Evolutionary conservation across 2,888 invertebrate genomes (phyloP), one percentile per base, ranked within the genome.

Genomic region (Hydriomena furcata): DNA sequence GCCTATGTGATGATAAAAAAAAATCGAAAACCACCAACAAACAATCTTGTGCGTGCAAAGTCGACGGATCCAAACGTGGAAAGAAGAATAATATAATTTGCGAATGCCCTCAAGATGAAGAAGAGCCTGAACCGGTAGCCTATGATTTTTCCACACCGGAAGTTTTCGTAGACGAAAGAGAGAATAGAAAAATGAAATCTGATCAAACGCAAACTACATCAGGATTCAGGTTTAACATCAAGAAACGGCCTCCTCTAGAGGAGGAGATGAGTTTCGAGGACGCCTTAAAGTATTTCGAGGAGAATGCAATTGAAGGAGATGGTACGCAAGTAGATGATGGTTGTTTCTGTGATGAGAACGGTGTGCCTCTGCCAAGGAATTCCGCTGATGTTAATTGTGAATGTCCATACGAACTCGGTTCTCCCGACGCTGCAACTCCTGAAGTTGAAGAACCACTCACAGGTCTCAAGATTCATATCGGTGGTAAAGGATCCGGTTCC

Each of bases 141-240:
- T n/a, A 54, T 10, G 17, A 27, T 20, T 31, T 23, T 5, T 4
- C 17, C 13, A 12, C 8, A 5, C 30, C 31, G 2, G 20, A n/a
- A 20, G 6, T 17, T 7, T 34, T 7, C 11, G 38, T 17, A 27
- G 51, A 59, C 25, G 45, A 66, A 35, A 58, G 44, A 30, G 47
- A 60, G 12, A 47, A 61, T 0, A 54, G 66, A 8, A 71, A 65
- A 61, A 55, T 71, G 17, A 66, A 64, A 24, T 80, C 80, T 0
- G 65, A 71, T 7, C 61, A 73, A 52, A 74, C 82, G 0, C 70
- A 79, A 44, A 72, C 68, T 10, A 68, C 63, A 0, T 82, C 82
- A 3, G 82, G 79, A 10, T 80, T 80, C 34, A 75, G 65, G 60
- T 38, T 80, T 6, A 51, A 60, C 25, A 45, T 62, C 4, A 52